Percentiles rank a stretch among this genome's conserved stretches.
These are phyloP conservation scores for Pachyuromys duprasi DNA, from an alignment of 2,797 vertebrate species.

Conservation along the genomic window DNA sequence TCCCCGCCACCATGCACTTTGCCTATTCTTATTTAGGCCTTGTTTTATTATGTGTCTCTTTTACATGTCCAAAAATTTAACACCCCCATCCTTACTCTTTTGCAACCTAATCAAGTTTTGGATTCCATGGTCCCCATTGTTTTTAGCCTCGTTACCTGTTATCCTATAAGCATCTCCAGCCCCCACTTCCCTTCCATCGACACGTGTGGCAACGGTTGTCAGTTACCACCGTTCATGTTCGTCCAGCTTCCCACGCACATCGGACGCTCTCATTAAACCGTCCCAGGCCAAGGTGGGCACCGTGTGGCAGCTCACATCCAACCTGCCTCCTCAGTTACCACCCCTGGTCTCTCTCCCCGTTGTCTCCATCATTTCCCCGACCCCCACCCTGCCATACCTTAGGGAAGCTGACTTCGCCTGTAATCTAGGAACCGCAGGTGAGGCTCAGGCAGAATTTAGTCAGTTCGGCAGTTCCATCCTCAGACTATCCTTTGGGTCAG, in stretches of 20 bases:
- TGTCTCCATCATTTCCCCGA: accelerated
- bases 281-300: accelerated
- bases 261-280: background rate
- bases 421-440: background rate
- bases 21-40: background rate
- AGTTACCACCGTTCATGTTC: accelerated
- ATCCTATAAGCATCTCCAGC: background rate
- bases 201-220: accelerated
- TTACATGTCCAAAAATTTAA: background rate
- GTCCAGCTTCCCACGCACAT: background rate
- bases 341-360: background rate
- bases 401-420: background rate
- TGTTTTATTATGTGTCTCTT: background rate
- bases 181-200: background rate
- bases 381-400: background rate
- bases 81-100: background rate
- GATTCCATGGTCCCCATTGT: background rate
- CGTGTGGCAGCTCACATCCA: background rate
- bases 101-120: background rate
- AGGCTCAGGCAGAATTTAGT: background rate
- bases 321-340: accelerated
- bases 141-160: background rate
- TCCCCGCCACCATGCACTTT: background rate
- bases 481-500: background rate
- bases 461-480: background rate